Evolutionary conservation across 2,797 vertebrate species (phyloP), one percentile per base, ranked within the genome.

Genomic region (Anomalospiza imberbis): DNA sequence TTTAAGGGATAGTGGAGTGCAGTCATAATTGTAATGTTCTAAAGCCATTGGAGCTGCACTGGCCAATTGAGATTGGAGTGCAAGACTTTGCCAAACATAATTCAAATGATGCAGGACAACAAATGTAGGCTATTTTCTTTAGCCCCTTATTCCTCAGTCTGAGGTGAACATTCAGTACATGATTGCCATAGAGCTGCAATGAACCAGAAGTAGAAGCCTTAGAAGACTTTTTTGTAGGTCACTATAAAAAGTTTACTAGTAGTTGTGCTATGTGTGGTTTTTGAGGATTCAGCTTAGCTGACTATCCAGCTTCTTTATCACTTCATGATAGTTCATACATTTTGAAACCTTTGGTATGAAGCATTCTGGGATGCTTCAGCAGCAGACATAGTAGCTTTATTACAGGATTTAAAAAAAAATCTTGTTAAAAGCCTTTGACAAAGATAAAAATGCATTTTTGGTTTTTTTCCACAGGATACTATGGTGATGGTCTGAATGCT

Each of bases 401-500:
- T 62, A 48, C 54, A 86, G 63, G 32, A 53, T 61, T 89, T 78
- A 13, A 9, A 15, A 44, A 47, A 34, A 45, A 75, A n/a, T 75
- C 65, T 50, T 91, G 66, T 87, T 95, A 91, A 91, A 67, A 95
- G 61, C 63, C 73, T 92, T 93, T 74, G n/a, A 65, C 17, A 95
- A 61, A 83, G 74, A 96, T 77, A 95, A 95, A 97, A 96, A 91
- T 95, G 86, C 32, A 16, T 94, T 97, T 97, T 94, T 38, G 1
- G 96, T 97, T 97, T 97, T 94, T 96, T 92, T 95, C 95, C 88
- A 77, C 96, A 99, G 99, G 99, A 87, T 99, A 99, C 98, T 99
- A 99, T 96, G 97, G 98, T 88, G 99, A 99, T 60, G 99, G 98
- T 77, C 97, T 98, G 92, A 99, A 99, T 96, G 99, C 99, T 95